Base-by-base conservation (phyloP, 2,113 vertebrate species). In the Micronisus gabar region DNA sequence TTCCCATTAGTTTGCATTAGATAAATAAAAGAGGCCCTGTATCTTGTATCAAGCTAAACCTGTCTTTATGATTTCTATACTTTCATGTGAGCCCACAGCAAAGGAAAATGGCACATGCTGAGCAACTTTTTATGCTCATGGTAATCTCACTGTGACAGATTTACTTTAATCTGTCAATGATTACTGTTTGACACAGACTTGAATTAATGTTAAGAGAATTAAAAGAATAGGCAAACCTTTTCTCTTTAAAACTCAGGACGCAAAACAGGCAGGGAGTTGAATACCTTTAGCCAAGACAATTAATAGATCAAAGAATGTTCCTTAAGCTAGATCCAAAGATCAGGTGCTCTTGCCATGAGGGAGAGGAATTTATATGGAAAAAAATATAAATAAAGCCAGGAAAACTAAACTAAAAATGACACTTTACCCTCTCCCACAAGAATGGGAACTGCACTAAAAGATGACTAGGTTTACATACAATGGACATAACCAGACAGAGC, bases 101-200 rank as follows among this genome's bases (percentile, higher is more conserved):
- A 85, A 85, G 67, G 84, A 90, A 93, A 82, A 71, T 17, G 1
- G 61, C 40, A 9, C 93, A 87, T 12, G 78, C 95, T 95, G 84
- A 53, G 96, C 78, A 40, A 50, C 0, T 11, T 76, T 84, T 76
- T 70, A 18, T 93, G 38, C 38, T 90, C 23, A 1, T 7, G 17
- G 53, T 94, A 95, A 93, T 96, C 95, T 97, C 45, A 0, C 66
- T 94, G 66, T 82, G 91, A 76, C 89, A 96, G 84, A 82, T 95
- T 89, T 72, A 43, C 84, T 96, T 95, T 94, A 93, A 95, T 95
- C 86, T 87, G 84, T 70, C 78, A 70, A 1, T 82, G 84, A 93
- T 80, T 95, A 26, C 50, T 48, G 86, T 97, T 85, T 94, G 66
- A 95, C 78, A 94, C 41, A 90, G 74, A 11, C 62, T 65, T 81